Base-by-base conservation (phyloP, 2,888 invertebrate species). In the Hipparchia sbordonii region DNA sequence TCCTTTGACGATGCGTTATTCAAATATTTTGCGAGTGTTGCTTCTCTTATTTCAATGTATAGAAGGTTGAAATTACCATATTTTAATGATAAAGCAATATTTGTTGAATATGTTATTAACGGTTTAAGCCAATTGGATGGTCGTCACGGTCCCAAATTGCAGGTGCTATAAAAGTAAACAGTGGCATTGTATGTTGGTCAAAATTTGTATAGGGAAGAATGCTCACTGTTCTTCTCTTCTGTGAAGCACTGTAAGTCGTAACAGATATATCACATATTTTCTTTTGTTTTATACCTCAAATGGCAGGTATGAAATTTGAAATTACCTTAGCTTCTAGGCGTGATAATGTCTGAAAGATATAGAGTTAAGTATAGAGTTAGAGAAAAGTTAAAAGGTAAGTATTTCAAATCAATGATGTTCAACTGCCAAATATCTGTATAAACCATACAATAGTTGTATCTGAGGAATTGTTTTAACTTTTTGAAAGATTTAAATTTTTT, bases 91-190 rank as follows among this genome's bases (percentile, higher is more conserved):
- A 52, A 1, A 33, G 5, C 33, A 39, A 6, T 52, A 12, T 46
- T 67, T 68, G 71, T 63, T 67, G 33, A 52, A 63, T 67, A 52
- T 66, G 51, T 66, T 70, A 72, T 72, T 70, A 69, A 74, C 72
- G 66, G 69, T 74, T 69, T 66, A 62, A 56, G 74, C 51, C 69
- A 65, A 74, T 71, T 71, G 71, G 71, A 63, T 60, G 57, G 51
- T 72, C 74, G 72, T 66, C 72, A 74, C 66, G 74, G 69, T 63
- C 60, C 74, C 65, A 74, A 74, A 69, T 66, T 69, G 69, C 74
- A 74, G 74, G 72, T 74, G 71, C 66, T 71, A 73, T 73, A 65
- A 73, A 73, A 73, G 51, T 54, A 48, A 65, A 72, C 66, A 60
- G 69, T 67, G 60, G 66, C 60, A 60, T 68, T 62, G 23, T 62